Conservation (phyloP, 2,113 vertebrate genomes). For the Loxodonta africana region DNA sequence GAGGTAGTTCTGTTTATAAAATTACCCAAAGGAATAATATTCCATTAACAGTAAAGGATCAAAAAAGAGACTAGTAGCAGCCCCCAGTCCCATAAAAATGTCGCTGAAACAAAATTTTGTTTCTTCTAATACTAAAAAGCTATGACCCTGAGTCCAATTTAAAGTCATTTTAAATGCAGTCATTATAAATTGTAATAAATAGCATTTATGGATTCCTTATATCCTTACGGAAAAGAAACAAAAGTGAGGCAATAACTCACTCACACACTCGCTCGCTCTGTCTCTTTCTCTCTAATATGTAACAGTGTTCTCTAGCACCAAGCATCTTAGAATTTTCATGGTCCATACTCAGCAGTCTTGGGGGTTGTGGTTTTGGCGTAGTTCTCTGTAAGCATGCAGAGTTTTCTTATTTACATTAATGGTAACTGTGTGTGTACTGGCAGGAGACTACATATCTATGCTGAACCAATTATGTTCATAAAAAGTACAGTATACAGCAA, state of each 20-base stretch:
- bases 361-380: neutral
- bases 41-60: neutral
- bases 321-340: neutral
- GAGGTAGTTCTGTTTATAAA: neutral
- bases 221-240: neutral
- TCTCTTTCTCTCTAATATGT: accelerated
- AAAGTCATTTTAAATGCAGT: neutral
- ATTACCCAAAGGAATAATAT: neutral
- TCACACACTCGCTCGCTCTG: neutral
- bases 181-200: neutral
- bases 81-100: neutral
- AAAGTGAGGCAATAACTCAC: neutral
- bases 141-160: neutral
- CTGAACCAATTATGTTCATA: slow-evolving; percentile 60
- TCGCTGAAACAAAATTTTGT: neutral
- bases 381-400: neutral
- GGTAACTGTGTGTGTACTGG: slow-evolving; percentile 4
- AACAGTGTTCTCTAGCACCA: neutral
- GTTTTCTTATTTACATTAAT: slow-evolving; percentile 53
- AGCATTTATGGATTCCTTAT: neutral
- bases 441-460: slow-evolving; percentile 53
- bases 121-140: neutral
- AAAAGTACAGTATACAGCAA: slow-evolving; percentile 71
- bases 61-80: neutral
- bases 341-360: neutral